Evolutionary conservation across 2,888 invertebrate species (phyloP), one percentile per base, ranked within the genome.

Genomic region (Nowickia ferox): DNA sequence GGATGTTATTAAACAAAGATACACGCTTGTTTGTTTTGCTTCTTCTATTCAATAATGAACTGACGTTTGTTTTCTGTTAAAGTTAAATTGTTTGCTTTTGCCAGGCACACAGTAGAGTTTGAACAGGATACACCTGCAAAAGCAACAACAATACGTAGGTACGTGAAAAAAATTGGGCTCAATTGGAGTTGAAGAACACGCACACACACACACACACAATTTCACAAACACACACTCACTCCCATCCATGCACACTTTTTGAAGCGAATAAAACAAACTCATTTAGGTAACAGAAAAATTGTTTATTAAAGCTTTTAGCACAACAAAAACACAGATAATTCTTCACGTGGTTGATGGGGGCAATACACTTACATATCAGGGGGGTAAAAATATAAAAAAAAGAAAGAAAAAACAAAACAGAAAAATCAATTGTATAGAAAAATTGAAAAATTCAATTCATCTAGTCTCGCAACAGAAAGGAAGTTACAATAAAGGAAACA

Each of bases 71-170:
- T 76, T 76, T 76, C 42, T 22, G 53, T 76, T 30, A 61, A 75
- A 65, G 63, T 78, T 83, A 83, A 83, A 83, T 78, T 84, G 83
- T 84, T 84, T 79, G 71, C 42, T 75, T 61, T 22, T 71, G 69
- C 75, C 76, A 76, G 57, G 68, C 76, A 63, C 63, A 69, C 6
- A 30, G 72, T 65, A 65, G 65, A 77, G 65, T 83, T 77, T 66
- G 40, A 61, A 72, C 83, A 84, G 83, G 83, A 84, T 84, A 84
- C 83, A 84, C 83, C 83, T 84, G 83, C 72, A 78, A 71, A 71
- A 65, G 22, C 51, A 42, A 65, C 22, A 48, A 42, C 9, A 68
- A 19, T 65, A 65, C 40, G 6, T 19, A 51, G 1, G 46, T n/a
- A n/a, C n/a, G n/a, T n/a, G 15, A 15, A 30, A 59, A 53, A 44